phyloP scores from a whole-genome alignment of 1,140 invertebrate genomes.

The Lepidurus packardi region DNA sequence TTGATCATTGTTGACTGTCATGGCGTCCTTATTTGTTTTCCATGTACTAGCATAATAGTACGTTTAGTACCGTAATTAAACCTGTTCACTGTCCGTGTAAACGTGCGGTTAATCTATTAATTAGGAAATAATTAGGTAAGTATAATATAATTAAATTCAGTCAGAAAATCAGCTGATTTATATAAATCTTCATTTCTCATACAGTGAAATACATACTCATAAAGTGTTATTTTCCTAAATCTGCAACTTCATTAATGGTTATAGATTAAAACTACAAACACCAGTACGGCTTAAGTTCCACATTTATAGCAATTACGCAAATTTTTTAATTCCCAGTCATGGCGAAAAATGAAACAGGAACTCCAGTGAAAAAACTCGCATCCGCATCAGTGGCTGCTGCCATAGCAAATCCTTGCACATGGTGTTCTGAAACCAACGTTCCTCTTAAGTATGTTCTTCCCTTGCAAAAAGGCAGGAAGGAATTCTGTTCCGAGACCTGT shows the following conservation, averaged over 20 bases:
- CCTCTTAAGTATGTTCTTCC: conserved; percentile 77
- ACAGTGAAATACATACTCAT: no score
- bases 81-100: not conserved
- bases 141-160: no score
- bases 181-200: no score
- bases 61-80: not conserved
- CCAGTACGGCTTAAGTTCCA: no score
- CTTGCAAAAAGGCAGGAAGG: conserved; percentile 79
- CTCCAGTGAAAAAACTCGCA: conserved; percentile 28
- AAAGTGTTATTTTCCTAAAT: no score
- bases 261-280: no score
- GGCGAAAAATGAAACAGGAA: conserved; percentile 12
- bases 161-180: no score
- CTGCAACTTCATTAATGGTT: no score
- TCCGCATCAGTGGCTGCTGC: not conserved
- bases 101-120: not conserved
- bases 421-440: conserved; percentile 75
- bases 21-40: conserved; percentile 19
- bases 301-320: not conserved
- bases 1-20: not conserved
- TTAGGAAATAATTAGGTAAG: no score
- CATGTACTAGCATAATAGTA: not conserved
- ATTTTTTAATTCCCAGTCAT: not conserved
- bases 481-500: conserved; percentile 86
- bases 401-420: conserved; percentile 55